These are phyloP conservation scores for Leptinotarsa haldemani DNA, from an alignment of 2,888 invertebrate species.

Conservation along the genomic window DNA sequence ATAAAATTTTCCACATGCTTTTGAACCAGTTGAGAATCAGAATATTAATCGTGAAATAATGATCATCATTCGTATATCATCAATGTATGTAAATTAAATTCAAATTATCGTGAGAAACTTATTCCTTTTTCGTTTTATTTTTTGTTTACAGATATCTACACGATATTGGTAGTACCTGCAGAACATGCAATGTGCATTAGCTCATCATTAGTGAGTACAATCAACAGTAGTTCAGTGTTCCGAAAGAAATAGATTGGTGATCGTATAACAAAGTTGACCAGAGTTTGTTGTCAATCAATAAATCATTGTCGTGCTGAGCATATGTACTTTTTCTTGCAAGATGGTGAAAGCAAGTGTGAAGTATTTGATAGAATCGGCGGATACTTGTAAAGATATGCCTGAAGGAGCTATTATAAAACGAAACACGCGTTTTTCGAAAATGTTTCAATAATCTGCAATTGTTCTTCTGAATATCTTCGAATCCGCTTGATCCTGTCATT, in stretches of 20 bases:
- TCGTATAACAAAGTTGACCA: neutral
- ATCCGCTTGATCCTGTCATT: too few species aligned
- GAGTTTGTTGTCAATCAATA: too few species aligned
- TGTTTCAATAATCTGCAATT: too few species aligned
- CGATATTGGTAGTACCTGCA: constrained; percentile 3
- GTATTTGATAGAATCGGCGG: too few species aligned
- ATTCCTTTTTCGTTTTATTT: neutral
- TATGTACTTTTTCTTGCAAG: too few species aligned
- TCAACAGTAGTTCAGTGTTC: neutral
- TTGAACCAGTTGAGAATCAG: constrained; percentile 8
- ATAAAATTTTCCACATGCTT: neutral
- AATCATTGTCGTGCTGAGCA: too few species aligned
- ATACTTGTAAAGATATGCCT: too few species aligned
- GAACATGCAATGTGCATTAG: constrained; percentile 14
- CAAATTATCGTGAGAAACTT: constrained; percentile 8
- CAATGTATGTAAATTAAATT: constrained; percentile 12
- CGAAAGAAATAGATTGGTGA: neutral
- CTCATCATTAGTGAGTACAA: constrained; percentile 6
- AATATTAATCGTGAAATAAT: constrained; percentile 3
- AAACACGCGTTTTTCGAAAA: too few species aligned
- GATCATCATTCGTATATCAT: neutral
- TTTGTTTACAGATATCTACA: neutral
- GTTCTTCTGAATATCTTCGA: too few species aligned
- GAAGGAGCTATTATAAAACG: too few species aligned
- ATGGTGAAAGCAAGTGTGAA: too few species aligned